A percentile compares a stretch with the other conserved stretches of the same genome.
These are phyloP conservation scores for Drosophila triauraria DNA, from an alignment of 1,140 invertebrate genomes.

Conservation along the genomic window DNA sequence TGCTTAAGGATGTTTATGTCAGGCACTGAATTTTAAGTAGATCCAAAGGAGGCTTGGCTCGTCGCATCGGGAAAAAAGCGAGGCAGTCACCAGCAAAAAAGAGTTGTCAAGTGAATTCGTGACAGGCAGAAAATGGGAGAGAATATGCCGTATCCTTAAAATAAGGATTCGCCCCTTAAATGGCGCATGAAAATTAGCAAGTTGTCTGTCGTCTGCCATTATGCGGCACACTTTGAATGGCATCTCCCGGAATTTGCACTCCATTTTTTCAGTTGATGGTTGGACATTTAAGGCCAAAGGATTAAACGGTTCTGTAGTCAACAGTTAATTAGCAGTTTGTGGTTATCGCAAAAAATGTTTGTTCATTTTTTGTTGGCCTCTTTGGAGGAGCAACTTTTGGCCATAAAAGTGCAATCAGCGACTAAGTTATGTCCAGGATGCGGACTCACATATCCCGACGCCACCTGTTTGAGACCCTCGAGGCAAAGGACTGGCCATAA, in stretches of 20 bases:
- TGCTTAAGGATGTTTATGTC: constrained; percentile 79
- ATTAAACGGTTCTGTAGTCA: constrained; percentile 62
- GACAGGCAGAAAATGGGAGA: constrained; percentile 27
- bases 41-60: constrained; percentile 46
- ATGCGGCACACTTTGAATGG: constrained; percentile 80
- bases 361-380: background rate
- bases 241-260: constrained; percentile 20
- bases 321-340: constrained; percentile 79
- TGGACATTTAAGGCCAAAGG: constrained; percentile 33
- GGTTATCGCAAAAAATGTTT: constrained; percentile 54
- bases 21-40: constrained; percentile 78
- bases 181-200: constrained; percentile 82
- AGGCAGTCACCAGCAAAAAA: constrained; percentile 47
- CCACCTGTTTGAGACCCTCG: constrained; percentile 49
- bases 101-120: constrained; percentile 82
- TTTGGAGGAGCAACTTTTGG: constrained; percentile 52
- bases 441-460: constrained; percentile 36
- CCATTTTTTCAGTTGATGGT: constrained; percentile 34
- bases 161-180: constrained; percentile 63
- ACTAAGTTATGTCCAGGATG: constrained; percentile 71
- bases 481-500: constrained; percentile 48
- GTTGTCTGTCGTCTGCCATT: constrained; percentile 79
- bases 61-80: constrained; percentile 37
- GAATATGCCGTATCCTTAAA: background rate
- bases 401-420: constrained; percentile 83